Base-by-base conservation (phyloP, 2,888 invertebrate species). In the Amaurobius ferox region DNA sequence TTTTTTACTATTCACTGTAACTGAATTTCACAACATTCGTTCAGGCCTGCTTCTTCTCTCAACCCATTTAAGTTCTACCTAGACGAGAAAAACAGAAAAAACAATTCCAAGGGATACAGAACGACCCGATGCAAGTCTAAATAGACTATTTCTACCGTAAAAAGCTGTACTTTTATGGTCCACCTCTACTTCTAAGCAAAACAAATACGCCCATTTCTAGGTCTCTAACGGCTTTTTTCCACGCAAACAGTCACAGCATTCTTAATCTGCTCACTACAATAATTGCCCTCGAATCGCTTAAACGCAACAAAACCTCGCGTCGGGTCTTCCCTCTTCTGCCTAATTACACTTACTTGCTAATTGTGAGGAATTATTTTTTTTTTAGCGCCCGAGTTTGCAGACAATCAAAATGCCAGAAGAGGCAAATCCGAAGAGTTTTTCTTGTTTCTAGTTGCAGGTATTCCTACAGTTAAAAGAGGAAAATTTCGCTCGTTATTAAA, bases 271-370 rank as follows among this genome's bases (percentile, higher is more conserved):
- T 23, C 16, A 23, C 55, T 23, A 23, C 55, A 23, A 55, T 55
- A 55, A 55, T 55, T 55, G 55, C 55, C 6, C 55, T 11, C 2
- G 55, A 55, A 55, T 55, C 55, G 55, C 55, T 55, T 55, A 55
- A 55, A 55, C 23, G 55, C 55, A 55, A 55, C 55, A 55, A 23
- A 55, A 55, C 55, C 19, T 23, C 23, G 48, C 67, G 13, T 67
- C 79, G 44, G 68, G 23, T 26, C 73, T 73, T 81, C 61, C 62
- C 76, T 32, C 29, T 29, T n/a, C 44, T 29, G 62, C 72, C 83
- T 85, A 85, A 85, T 85, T 85, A 85, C 83, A 78, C 48, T 85
- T 78, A 85, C 72, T 85, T 66, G 83, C 83, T 85, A 85, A 85
- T 85, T 85, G 83, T 77, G 32, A 19, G 29, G 83, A 68, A 30